Base-by-base conservation (phyloP, 2,113 vertebrate genomes). In the Pholis gunnellus region DNA sequence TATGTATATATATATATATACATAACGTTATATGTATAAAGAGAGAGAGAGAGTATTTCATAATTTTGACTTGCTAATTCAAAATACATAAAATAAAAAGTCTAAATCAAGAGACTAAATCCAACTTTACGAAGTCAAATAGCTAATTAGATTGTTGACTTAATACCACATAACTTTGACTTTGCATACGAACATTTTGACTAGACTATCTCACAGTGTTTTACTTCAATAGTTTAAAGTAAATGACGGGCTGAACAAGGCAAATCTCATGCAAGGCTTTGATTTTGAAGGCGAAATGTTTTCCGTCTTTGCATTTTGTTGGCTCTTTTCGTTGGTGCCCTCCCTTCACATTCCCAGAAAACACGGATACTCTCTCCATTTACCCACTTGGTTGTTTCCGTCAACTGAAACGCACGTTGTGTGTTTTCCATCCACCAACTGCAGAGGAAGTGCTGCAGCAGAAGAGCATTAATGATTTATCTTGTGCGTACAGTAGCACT, bases 211-310 rank as follows among this genome's bases (percentile, higher is more conserved):
- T 29, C 42, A 31, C 48, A 13, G 48, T 29, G 4, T n/a, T 38
- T 17, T 9, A 52, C 7, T 52, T 9, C 4, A 52, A 52, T 7
- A 20, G 22, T 20, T n/a, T 14, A 40, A n/a, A 54, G 52, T 54
- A 22, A 54, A 54, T 27, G 20, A 11, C 0, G 11, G 15, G 9
- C 10, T 5, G 11, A 56, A 7, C 14, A 34, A 18, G 54, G 20
- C 25, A 25, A 6, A 18, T 27, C 9, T 27, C 14, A 46, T 4
- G 22, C 3, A 2, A 68, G 0, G 13, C 77, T 78, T 79, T 84
- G 0, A 76, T 76, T 87, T 69, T 84, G 84, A 87, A 87, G 46
- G 59, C 34, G 0, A 18, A 18, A 1, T 8, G 9, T 9, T 9
- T 44, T 76, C 81, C 61, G 31, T 4, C 29, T 44, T 42, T 11